Conservation (phyloP, 1,140 invertebrate genomes). For the Octopus sinensis region DNA sequence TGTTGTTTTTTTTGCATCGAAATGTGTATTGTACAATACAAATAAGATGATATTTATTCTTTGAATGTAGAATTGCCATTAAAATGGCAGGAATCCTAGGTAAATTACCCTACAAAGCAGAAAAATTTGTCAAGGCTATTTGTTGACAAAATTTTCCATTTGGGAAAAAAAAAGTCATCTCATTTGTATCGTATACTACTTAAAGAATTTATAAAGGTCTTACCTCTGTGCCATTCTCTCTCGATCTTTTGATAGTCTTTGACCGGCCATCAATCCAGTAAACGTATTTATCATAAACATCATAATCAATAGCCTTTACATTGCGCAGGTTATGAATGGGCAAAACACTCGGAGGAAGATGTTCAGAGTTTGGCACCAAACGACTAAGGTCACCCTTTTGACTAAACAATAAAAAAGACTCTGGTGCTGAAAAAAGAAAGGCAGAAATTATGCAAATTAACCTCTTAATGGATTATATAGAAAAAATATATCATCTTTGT, state of each 20-base stretch:
- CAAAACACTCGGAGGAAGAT: slow-evolving; percentile 50
- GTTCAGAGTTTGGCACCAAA: slow-evolving; percentile 42
- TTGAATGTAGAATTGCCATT: no score
- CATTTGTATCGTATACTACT: no score
- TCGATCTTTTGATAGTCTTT: slow-evolving; percentile 70
- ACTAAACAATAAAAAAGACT: slow-evolving; percentile 55
- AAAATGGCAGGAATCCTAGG: no score
- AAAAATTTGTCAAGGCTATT: no score
- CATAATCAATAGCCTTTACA: slow-evolving; percentile 79
- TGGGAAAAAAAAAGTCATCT: no score
- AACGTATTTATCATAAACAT: slow-evolving; percentile 72
- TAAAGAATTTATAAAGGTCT: slow-evolving; percentile 6
- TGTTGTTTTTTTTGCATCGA: no score
- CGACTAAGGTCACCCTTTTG: slow-evolving; percentile 54
- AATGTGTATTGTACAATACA: no score
- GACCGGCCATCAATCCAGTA: slow-evolving; percentile 84
- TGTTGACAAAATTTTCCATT: no score
- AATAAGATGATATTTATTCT: no score
- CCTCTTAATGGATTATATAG: no score
- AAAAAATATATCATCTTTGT: no score
- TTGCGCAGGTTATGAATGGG: slow-evolving; percentile 70
- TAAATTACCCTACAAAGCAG: no score
- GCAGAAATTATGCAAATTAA: neutral
- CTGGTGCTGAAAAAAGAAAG: slow-evolving; percentile 50
- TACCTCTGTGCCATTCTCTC: slow-evolving; percentile 66